Evolutionary conservation across 2,888 invertebrate genomes (phyloP).

Genomic region (Hecatera dysodea): DNA sequence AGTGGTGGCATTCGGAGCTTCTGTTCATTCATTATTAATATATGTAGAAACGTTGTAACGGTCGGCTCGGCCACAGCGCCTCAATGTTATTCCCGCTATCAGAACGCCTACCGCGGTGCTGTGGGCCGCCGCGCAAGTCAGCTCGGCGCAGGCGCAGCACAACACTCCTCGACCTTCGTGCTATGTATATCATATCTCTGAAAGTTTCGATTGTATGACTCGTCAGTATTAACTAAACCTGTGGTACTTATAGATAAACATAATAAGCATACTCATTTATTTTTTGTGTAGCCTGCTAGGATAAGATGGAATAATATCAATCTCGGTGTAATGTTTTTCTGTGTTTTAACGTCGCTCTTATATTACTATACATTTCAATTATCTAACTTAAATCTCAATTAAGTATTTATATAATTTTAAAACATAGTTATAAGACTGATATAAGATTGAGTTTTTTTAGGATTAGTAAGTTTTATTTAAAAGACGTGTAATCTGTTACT

Average conservation of each 20-base stretch:
- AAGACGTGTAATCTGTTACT: constrained; percentile 61
- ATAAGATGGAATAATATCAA: constrained; percentile 80
- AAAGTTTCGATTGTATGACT: constrained; percentile 80
- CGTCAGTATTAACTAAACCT: constrained; percentile 88
- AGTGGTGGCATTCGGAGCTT: constrained; percentile 65
- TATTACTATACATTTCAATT: constrained; percentile 70
- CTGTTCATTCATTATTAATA: constrained; percentile 66
- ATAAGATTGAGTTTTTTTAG: constrained; percentile 80
- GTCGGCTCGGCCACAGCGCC: constrained; percentile 46
- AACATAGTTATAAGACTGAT: constrained; percentile 89
- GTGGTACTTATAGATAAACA: constrained; percentile 81
- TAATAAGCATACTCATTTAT: constrained; percentile 77
- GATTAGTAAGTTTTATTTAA: constrained; percentile 67
- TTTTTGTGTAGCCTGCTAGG: constrained; percentile 83
- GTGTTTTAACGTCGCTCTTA: constrained; percentile 73
- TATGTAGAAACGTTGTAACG: constrained; percentile 61
- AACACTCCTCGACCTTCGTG: constrained; percentile 53
- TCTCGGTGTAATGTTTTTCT: constrained; percentile 63
- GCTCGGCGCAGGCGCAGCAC: constrained; percentile 30
- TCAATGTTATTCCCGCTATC: constrained; percentile 61
- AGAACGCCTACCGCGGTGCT: constrained; percentile 51
- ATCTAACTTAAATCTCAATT: constrained; percentile 69
- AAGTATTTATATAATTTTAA: constrained; percentile 75
- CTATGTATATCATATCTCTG: constrained; percentile 87
- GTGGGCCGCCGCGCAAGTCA: constrained; percentile 37